Evolutionary conservation across 2,797 vertebrate species (phyloP).

Genomic region (Myotis vivesi): DNA sequence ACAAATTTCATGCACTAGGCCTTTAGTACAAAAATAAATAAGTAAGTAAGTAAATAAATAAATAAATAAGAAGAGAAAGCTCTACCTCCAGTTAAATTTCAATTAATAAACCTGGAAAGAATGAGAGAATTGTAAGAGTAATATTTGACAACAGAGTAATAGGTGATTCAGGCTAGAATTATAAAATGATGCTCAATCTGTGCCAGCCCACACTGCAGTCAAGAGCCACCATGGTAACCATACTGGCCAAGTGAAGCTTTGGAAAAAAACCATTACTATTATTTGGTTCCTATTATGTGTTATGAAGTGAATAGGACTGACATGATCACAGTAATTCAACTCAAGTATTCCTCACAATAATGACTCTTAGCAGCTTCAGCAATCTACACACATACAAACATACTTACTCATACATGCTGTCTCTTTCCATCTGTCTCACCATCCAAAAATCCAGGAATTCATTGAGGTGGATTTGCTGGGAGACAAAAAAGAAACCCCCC

Average conservation of each 20-base stretch:
- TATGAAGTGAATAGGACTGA: background rate
- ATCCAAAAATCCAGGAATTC: background rate
- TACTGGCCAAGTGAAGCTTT: background rate
- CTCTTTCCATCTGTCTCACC: background rate
- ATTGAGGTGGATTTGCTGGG: background rate
- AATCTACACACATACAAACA: background rate
- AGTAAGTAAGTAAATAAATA: too few species aligned
- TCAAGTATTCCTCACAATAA: background rate
- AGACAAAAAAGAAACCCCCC: background rate
- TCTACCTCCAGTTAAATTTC: background rate
- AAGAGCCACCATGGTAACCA: constrained; percentile 17
- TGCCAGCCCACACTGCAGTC: background rate
- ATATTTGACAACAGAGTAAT: background rate
- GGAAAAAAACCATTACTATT: background rate
- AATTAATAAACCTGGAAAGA: background rate
- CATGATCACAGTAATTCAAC: background rate
- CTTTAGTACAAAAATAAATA: background rate
- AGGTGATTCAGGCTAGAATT: background rate
- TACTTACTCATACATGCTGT: background rate
- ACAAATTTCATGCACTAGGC: too few species aligned
- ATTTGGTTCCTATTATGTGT: background rate
- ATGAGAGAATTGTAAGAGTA: background rate
- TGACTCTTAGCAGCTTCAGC: background rate
- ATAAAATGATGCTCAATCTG: background rate
- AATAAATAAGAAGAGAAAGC: background rate